Conservation (phyloP, 2,888 invertebrate species). For the Leistus spinibarbis region DNA sequence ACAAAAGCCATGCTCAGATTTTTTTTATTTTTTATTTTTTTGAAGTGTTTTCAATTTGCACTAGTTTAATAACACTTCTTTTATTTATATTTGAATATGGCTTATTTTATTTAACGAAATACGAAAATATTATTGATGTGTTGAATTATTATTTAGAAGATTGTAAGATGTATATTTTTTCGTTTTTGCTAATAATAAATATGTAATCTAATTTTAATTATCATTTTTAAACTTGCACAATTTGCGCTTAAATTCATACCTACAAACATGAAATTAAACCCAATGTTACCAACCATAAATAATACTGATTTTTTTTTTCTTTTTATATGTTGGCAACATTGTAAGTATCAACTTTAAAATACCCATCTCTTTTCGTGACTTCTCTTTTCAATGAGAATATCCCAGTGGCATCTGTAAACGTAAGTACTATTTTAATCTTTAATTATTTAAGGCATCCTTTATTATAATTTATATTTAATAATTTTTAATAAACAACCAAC, state of each 20-base stretch:
- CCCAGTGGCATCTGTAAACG: slow-evolving; percentile 82
- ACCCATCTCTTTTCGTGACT: slow-evolving; percentile 5
- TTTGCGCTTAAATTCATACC: too few relatives aligned
- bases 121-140: slow-evolving; percentile 40
- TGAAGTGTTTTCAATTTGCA: slow-evolving; percentile 28
- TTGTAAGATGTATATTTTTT: slow-evolving; percentile 47
- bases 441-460: slow-evolving; percentile 47
- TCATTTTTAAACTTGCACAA: too few relatives aligned
- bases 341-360: too few relatives aligned
- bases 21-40: slow-evolving; percentile 40
- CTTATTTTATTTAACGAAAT: slow-evolving; percentile 7
- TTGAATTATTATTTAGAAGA: slow-evolving; percentile 44
- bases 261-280: background rate
- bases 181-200: slow-evolving; percentile 47
- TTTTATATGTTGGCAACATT: background rate
- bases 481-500: background rate
- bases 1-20: slow-evolving; percentile 30
- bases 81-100: slow-evolving; percentile 12
- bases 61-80: slow-evolving; percentile 21
- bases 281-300: background rate
- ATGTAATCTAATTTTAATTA: slow-evolving; percentile 41
- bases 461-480: slow-evolving; percentile 35
- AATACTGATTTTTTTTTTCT: too few relatives aligned
- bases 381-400: slow-evolving; percentile 53
- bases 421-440: slow-evolving; percentile 59